phyloP scores from a whole-genome alignment of 2,888 invertebrate genomes.

The Morpho deidamia region DNA sequence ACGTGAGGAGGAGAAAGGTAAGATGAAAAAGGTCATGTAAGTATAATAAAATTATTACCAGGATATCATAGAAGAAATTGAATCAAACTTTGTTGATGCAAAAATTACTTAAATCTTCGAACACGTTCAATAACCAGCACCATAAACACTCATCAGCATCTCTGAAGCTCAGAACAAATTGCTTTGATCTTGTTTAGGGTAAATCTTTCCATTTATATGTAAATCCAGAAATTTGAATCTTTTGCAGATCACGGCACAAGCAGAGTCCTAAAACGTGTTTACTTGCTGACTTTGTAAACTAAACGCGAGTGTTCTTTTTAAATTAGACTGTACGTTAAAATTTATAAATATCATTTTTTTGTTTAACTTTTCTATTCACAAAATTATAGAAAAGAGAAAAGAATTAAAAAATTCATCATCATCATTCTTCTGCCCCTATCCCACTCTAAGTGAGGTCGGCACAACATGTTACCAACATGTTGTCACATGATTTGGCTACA shows the following conservation, averaged over 20 bases:
- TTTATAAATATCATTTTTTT: background rate
- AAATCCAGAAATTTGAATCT: conserved; percentile 73
- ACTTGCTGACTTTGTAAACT: background rate
- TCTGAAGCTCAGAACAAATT: conserved; percentile 63
- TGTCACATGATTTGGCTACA: too few species aligned
- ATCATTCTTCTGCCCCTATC: too few species aligned
- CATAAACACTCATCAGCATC: conserved; percentile 65
- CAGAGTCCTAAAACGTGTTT: background rate
- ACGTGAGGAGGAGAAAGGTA: too few species aligned
- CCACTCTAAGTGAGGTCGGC: too few species aligned
- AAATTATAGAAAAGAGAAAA: too few species aligned
- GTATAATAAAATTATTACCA: too few species aligned
- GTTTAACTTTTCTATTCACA: too few species aligned
- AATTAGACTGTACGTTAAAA: background rate
- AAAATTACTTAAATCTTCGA: conserved; percentile 29
- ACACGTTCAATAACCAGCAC: conserved; percentile 35
- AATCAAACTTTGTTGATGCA: too few species aligned
- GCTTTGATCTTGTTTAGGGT: conserved; percentile 74
- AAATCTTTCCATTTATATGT: conserved; percentile 77
- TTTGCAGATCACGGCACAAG: conserved; percentile 40
- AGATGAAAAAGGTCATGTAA: too few species aligned
- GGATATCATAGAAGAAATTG: too few species aligned
- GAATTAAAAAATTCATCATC: too few species aligned
- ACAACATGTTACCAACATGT: too few species aligned
- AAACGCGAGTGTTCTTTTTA: background rate